Evolutionary conservation across 2,888 invertebrate genomes (phyloP).

Genomic region (Catocala fraxini): DNA sequence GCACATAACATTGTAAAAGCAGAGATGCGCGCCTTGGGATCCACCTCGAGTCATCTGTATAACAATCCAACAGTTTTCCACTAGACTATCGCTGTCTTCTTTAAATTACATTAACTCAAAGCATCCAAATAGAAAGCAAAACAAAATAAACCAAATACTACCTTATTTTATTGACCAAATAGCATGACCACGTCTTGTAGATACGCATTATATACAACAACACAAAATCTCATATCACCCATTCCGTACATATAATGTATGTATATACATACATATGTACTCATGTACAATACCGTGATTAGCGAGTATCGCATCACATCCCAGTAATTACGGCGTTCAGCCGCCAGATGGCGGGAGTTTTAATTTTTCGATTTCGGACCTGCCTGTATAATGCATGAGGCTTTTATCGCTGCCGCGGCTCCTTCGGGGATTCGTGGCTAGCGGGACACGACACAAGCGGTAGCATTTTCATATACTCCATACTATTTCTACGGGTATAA

Average conservation of each 20-base stretch:
- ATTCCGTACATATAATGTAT: not conserved
- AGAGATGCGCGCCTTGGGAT: no score
- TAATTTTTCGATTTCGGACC: constrained; percentile 87
- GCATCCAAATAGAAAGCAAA: no score
- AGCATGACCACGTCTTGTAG: no score
- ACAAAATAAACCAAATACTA: no score
- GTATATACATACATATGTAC: constrained; percentile 43
- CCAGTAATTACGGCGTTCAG: constrained; percentile 71
- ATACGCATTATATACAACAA: not conserved
- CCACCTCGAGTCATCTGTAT: no score
- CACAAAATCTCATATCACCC: not conserved
- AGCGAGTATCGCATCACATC: constrained; percentile 68
- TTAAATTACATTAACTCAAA: no score
- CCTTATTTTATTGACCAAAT: no score
- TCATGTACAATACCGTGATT: constrained; percentile 62
- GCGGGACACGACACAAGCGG: constrained; percentile 40
- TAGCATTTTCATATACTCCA: constrained; percentile 38
- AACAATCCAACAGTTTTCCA: no score
- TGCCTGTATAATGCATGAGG: constrained; percentile 84
- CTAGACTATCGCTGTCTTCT: no score
- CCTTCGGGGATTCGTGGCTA: constrained; percentile 75
- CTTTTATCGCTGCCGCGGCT: constrained; percentile 85
- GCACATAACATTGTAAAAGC: no score
- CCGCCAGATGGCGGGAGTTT: constrained; percentile 84
- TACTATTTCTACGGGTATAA: not conserved